Evolutionary conservation across 2,888 invertebrate species (phyloP).

Genomic region (Cosmia trapezina): DNA sequence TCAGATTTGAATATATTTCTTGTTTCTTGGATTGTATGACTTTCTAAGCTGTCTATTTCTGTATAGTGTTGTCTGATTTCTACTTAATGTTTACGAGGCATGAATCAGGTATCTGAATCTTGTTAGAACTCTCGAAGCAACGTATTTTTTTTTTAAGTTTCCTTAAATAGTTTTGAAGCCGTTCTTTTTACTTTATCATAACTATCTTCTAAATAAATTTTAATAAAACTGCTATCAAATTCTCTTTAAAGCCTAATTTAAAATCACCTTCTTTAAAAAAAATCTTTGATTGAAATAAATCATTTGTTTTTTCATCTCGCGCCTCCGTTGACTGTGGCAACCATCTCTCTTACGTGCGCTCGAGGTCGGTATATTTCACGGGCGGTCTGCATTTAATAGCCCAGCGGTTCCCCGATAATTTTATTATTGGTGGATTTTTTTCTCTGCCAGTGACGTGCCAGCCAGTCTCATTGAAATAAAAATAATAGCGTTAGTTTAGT

Average conservation of each 20-base stretch:
- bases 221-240: not conserved
- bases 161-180: not conserved
- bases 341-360: conserved; percentile 67
- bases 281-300: conserved; percentile 10
- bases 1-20: conserved; percentile 29
- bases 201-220: not conserved
- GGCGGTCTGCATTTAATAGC: conserved; percentile 89
- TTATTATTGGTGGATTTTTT: conserved; percentile 88
- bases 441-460: conserved; percentile 80
- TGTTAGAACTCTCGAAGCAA: not conserved
- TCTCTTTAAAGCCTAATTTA: not conserved
- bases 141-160: fast-evolving
- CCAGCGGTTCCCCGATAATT: conserved; percentile 87
- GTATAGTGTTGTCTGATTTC: conserved; percentile 5
- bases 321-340: conserved; percentile 55
- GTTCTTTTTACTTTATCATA: not conserved
- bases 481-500: conserved; percentile 80
- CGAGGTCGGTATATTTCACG: conserved; percentile 85
- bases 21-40: conserved; percentile 22
- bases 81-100: not conserved
- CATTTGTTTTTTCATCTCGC: conserved; percentile 46
- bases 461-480: conserved; percentile 79
- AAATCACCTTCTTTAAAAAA: conserved; percentile 23
- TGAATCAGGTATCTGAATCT: not conserved
- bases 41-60: conserved; percentile 10